Percentiles rank a stretch among this genome's conserved stretches.
These are phyloP conservation scores for Mylabris sibirica DNA, from an alignment of 2,888 invertebrate genomes.

Conservation along the genomic window DNA sequence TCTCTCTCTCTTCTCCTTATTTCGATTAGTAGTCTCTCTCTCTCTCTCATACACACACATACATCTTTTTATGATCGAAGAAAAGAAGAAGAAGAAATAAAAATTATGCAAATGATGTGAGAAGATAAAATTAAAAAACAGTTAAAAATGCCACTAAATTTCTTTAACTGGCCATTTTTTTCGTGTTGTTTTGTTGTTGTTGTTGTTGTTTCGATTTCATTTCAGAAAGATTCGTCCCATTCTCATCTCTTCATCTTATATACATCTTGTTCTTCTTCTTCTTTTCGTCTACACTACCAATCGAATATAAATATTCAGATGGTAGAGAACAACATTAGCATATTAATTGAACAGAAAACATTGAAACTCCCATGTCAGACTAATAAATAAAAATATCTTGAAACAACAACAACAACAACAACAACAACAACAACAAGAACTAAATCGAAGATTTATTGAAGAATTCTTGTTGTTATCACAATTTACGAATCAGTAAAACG, in stretches of 20 bases:
- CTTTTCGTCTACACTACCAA: background rate
- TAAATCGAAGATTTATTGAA: background rate
- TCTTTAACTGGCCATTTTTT: background rate
- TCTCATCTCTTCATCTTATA: background rate
- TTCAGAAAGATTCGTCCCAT: background rate
- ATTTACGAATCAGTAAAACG: background rate
- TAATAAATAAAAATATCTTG: background rate
- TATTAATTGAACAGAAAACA: constrained; percentile 19
- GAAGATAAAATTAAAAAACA: constrained; percentile 19
- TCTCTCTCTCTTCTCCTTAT: background rate
- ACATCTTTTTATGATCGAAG: background rate
- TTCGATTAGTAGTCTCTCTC: too few relatives aligned
- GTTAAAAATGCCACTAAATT: constrained; percentile 18
- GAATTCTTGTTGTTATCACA: constrained; percentile 8
- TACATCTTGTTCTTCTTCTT: background rate
- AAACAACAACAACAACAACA: background rate
- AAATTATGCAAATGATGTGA: constrained; percentile 17
- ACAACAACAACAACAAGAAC: constrained; percentile 1
- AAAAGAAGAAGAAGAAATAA: background rate
- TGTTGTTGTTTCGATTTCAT: background rate
- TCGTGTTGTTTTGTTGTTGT: background rate
- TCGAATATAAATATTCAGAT: constrained; percentile 14
- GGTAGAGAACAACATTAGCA: constrained; percentile 4
- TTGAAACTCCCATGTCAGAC: constrained; percentile 14
- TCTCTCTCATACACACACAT: background rate